These are phyloP conservation scores for Ancistrus triradiatus DNA, from an alignment of 2,113 vertebrate genomes.

Conservation along the genomic window DNA sequence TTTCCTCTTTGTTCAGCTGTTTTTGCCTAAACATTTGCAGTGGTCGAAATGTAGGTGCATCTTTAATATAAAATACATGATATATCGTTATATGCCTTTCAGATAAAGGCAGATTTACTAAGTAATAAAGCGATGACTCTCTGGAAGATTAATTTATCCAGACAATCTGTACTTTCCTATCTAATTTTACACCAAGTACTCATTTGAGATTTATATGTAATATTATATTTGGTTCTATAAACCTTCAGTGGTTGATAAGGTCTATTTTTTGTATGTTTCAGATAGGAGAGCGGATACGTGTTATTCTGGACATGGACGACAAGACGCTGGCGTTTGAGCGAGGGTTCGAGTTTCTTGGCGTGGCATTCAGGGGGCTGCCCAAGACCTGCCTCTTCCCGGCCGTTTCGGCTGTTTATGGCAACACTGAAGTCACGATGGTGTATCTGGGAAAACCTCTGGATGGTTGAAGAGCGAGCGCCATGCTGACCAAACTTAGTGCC, in stretches of 20 bases:
- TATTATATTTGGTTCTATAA: neutral
- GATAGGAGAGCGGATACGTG: slow-evolving; percentile 98
- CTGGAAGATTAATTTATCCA: no score
- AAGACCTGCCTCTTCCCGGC: slow-evolving; percentile 96
- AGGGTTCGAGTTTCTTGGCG: slow-evolving; percentile 95
- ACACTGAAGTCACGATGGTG: slow-evolving; percentile 99
- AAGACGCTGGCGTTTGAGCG: slow-evolving; percentile 97
- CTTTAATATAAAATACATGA: no score
- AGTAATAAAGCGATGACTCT: no score
- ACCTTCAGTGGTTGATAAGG: no score
- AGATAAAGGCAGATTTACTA: no score
- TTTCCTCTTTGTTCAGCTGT: no score
- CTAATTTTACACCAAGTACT: no score
- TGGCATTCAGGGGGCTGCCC: slow-evolving; percentile 95
- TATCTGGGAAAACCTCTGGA: slow-evolving; percentile 96
- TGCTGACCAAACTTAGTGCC: slow-evolving; percentile 17
- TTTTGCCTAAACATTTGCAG: no score
- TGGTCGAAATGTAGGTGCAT: no score
- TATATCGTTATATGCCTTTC: no score
- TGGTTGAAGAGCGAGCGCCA: slow-evolving; percentile 64
- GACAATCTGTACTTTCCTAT: no score
- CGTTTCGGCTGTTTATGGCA: slow-evolving; percentile 96
- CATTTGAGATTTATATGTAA: neutral
- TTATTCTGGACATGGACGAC: slow-evolving; percentile 99
- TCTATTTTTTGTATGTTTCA: slow-evolving; percentile 60